Evolutionary conservation across 2,113 vertebrate species (phyloP).

Genomic region (Falco punctatus): DNA sequence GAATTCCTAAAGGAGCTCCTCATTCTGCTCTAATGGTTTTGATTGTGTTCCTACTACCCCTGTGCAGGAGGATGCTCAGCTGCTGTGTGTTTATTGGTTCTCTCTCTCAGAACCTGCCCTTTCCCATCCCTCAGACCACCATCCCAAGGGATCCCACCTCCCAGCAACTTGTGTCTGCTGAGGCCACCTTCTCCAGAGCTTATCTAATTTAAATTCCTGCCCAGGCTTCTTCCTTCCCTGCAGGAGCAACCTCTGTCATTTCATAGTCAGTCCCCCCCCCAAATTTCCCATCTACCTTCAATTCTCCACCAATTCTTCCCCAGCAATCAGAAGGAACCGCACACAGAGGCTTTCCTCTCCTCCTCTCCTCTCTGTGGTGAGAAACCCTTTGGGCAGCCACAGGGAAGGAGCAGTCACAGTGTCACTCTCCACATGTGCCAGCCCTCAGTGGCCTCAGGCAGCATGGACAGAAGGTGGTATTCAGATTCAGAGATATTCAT

Average conservation of each 20-base stretch:
- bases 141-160: neutral
- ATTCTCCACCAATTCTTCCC: neutral
- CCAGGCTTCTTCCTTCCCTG: neutral
- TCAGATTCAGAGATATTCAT: neutral
- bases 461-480: neutral
- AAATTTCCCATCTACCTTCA: fast-evolving
- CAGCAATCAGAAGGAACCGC: neutral
- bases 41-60: neutral
- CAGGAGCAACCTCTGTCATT: neutral
- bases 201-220: fast-evolving
- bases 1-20: neutral
- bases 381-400: neutral
- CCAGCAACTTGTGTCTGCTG: neutral
- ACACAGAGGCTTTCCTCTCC: neutral
- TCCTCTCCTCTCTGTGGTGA: no score
- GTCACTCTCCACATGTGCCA: no score
- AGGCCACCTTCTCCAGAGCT: neutral
- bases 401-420: fast-evolving
- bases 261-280: neutral
- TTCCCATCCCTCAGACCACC: neutral
- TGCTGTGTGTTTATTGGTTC: fast-evolving
- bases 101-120: neutral
- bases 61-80: neutral
- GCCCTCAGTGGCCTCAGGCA: neutral
- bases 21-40: neutral